phyloP scores from a whole-genome alignment of 2,888 invertebrate genomes.

The Toxonevra muliebris region DNA sequence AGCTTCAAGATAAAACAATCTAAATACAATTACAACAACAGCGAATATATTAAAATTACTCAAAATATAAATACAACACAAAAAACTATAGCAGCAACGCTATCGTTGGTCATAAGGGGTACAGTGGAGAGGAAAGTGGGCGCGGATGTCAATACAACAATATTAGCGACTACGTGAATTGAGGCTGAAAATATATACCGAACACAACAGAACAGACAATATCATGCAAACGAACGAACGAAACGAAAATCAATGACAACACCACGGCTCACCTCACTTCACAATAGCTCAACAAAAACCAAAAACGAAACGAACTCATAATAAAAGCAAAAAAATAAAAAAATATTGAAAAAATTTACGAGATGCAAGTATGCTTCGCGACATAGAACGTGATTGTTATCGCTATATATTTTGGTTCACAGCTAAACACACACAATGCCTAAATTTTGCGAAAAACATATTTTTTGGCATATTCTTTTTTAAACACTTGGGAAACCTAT shows the following conservation, averaged over 20 bases:
- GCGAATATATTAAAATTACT: background rate
- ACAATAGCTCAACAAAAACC: background rate
- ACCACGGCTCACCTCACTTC: background rate
- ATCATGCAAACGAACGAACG: constrained; percentile 7
- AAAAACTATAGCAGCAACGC: background rate
- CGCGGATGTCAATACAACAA: constrained; percentile 1
- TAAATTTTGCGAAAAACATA: too few species aligned
- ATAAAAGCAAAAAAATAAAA: background rate
- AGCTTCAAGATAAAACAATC: too few species aligned
- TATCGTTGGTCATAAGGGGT: background rate
- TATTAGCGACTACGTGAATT: too few species aligned
- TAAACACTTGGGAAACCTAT: too few species aligned
- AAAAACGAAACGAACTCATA: background rate
- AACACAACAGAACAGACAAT: background rate
- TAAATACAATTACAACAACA: constrained; percentile 3
- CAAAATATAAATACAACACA: background rate
- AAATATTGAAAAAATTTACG: too few species aligned
- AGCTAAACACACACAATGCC: too few species aligned
- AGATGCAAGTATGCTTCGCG: too few species aligned
- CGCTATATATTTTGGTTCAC: too few species aligned
- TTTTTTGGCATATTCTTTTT: too few species aligned
- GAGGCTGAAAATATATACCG: too few species aligned
- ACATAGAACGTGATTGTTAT: too few species aligned
- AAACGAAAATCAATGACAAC: background rate
- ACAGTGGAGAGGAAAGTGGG: background rate